Evolutionary conservation across 2,888 invertebrate genomes (phyloP).

Genomic region (Synanthedon vespiformis): DNA sequence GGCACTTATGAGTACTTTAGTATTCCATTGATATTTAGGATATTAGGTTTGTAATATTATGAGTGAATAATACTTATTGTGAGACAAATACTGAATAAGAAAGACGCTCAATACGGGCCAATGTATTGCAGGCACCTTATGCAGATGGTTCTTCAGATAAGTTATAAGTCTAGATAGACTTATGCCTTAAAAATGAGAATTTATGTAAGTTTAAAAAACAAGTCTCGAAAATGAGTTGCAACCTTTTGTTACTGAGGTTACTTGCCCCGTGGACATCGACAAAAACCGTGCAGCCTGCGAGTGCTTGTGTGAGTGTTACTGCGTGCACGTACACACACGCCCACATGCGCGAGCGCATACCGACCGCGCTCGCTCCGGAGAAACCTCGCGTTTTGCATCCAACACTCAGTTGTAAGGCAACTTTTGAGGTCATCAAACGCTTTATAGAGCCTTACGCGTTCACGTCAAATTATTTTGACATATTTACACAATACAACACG

Average conservation of each 20-base stretch:
- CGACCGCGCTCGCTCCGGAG: slow-evolving; percentile 42
- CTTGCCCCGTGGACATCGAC: slow-evolving; percentile 70
- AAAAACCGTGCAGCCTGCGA: slow-evolving; percentile 63
- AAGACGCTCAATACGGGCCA: too few relatives aligned
- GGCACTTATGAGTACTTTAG: too few relatives aligned
- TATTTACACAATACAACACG: slow-evolving; percentile 1
- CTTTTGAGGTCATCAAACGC: slow-evolving; percentile 66
- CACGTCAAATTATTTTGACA: slow-evolving; percentile 30
- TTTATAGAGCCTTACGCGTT: slow-evolving; percentile 35
- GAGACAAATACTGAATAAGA: too few relatives aligned
- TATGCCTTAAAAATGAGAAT: too few relatives aligned
- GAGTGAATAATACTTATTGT: too few relatives aligned
- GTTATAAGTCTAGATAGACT: too few relatives aligned
- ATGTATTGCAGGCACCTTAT: too few relatives aligned
- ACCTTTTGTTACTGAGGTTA: slow-evolving; percentile 36
- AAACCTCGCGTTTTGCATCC: slow-evolving; percentile 60
- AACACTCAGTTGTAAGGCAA: slow-evolving; percentile 56
- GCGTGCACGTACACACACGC: slow-evolving; percentile 20
- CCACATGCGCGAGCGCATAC: slow-evolving; percentile 46
- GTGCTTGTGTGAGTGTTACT: slow-evolving; percentile 23
- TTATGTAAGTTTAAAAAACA: not conserved
- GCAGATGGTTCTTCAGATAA: too few relatives aligned
- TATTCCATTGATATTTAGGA: too few relatives aligned
- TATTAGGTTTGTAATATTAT: too few relatives aligned
- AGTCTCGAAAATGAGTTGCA: slow-evolving; percentile 27